Conservation (phyloP, 2,113 vertebrate species). For the Lasiurus borealis region DNA sequence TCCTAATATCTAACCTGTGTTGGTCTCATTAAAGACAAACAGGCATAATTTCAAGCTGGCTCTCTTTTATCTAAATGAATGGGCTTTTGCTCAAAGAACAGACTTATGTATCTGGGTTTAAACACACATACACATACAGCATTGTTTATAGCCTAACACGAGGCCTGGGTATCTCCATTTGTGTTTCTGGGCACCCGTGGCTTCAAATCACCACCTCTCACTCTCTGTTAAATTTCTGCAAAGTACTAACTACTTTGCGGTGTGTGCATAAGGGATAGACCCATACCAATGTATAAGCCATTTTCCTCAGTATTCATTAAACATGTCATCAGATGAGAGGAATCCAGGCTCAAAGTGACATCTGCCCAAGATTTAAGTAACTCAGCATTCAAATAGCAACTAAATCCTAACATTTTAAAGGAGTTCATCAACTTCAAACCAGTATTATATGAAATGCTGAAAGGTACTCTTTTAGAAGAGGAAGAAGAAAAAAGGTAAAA, state of each 20-base stretch:
- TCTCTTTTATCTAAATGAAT: neutral
- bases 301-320: neutral
- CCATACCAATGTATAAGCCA: neutral
- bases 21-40: neutral
- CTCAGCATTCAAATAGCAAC: neutral
- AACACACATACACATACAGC: neutral
- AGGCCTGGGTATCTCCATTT: neutral
- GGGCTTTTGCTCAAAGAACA: neutral
- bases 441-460: too few relatives aligned
- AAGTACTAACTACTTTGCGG: neutral
- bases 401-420: neutral
- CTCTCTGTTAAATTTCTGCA: neutral
- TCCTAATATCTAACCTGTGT: neutral
- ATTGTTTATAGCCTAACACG: neutral
- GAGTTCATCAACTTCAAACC: too few relatives aligned
- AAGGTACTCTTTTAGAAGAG: too few relatives aligned
- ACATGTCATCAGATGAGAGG: neutral
- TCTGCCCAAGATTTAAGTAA: neutral
- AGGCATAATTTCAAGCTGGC: neutral
- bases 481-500: too few relatives aligned
- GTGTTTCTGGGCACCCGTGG: neutral
- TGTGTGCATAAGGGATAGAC: neutral
- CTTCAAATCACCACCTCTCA: neutral
- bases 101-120: neutral
- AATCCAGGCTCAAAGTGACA: neutral